Conservation (phyloP, 2,888 invertebrate species). For the Pyrochroa serraticornis region DNA sequence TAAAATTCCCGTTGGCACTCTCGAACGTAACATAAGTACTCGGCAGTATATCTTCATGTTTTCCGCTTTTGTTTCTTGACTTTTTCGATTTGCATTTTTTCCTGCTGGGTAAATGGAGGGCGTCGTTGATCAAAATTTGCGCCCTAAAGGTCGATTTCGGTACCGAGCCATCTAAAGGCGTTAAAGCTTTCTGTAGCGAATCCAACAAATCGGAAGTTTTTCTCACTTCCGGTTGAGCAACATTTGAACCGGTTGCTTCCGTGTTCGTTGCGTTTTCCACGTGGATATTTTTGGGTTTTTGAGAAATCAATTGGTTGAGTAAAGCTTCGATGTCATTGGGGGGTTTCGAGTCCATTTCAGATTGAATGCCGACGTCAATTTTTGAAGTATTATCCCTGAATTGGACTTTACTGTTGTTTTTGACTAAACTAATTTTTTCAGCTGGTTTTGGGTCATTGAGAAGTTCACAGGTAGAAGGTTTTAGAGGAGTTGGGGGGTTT, state of each 20-base stretch:
- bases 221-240: conserved; percentile 18
- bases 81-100: conserved; percentile 51
- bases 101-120: conserved; percentile 62
- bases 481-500: background rate
- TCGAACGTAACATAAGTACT: conserved; percentile 69
- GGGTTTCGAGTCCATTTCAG: conserved; percentile 32
- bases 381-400: background rate
- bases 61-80: conserved; percentile 44
- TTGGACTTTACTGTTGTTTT: background rate
- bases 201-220: conserved; percentile 54
- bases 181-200: conserved; percentile 50
- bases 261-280: conserved; percentile 50
- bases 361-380: conserved; percentile 36
- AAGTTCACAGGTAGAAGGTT: background rate
- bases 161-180: conserved; percentile 3
- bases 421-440: background rate
- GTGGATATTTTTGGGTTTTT: conserved; percentile 37
- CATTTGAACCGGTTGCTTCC: conserved; percentile 30
- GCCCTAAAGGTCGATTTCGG: conserved; percentile 56
- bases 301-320: conserved; percentile 41
- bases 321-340: conserved; percentile 39
- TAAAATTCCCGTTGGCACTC: conserved; percentile 48
- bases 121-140: conserved; percentile 62
- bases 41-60: conserved; percentile 59
- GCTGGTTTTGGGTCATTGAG: too few relatives aligned